Evolutionary conservation across 2,113 vertebrate genomes (phyloP), one percentile per base, ranked within the genome.

Genomic region (Ivindomyrus marchei): DNA sequence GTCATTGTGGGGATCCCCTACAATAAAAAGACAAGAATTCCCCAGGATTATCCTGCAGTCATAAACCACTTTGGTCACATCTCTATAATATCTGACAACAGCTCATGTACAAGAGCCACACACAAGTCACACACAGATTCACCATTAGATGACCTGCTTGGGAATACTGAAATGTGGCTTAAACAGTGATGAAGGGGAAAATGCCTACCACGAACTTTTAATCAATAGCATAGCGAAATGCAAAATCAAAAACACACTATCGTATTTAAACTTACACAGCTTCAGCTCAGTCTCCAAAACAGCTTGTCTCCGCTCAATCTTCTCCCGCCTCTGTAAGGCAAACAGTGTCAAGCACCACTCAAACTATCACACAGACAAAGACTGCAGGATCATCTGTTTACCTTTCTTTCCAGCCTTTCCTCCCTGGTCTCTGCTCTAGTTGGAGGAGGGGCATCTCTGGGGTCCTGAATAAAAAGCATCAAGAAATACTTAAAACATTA

Each of bases 1-100:
- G 93, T 99, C 98, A 87, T 98, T 98, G 92, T 98, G 98, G 50
- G 98, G 97, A 93, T 98, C 98, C 98, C 98, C 97, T 98, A 91
- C 27, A 13, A 46, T 80, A 91, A 47, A 3, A 19, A 90, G 10
- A 39, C 27, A 1, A 88, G 52, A 56, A 21, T 1, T 13, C 11
- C 36, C 31, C 13, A 45, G 36, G 11, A 62, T 17, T 66, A 62
- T 1, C n/a, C 24, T 31, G n/a, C 19, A 53, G 53, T 17, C 24
- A 50, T 58, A 45, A 24, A 36, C 31, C 31, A 52, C 74, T 80
- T 80, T 39, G 27, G 36, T 19, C n/a, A 52, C 24, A 87, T 31
- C 3, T 17, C 10, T 46, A n/a, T 24, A 46, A 27, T 53, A n/a
- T 87, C 9, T 13, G 10, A 53, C n/a, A 87, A 50, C 13, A 36